Conservation (phyloP, 2,797 vertebrate genomes). For the Cossypha dichroa region DNA sequence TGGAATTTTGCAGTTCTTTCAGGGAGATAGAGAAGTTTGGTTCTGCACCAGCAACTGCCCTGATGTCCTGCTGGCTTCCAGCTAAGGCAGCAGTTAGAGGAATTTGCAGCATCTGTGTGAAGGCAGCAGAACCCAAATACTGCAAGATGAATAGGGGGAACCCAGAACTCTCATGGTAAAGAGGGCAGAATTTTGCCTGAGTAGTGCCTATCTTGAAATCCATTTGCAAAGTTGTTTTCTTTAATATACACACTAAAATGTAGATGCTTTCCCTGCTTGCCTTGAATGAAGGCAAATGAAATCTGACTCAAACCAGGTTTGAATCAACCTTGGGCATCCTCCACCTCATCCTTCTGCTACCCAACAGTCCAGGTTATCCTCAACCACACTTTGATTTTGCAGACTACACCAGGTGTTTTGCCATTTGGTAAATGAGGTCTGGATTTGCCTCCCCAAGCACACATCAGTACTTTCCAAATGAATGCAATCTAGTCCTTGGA, state of each 20-base stretch:
- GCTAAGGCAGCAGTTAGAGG: too few relatives aligned
- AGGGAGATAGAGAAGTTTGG: neutral
- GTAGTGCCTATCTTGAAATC: neutral
- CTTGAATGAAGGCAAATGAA: neutral
- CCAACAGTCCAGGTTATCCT: neutral
- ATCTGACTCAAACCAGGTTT: neutral
- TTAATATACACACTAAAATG: neutral
- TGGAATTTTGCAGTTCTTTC: neutral
- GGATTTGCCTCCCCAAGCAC: neutral
- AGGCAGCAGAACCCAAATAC: neutral
- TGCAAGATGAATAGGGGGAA: neutral
- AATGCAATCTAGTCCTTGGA: neutral
- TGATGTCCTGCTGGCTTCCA: neutral
- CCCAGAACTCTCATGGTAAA: neutral
- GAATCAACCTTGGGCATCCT: neutral
- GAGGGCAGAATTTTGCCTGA: neutral
- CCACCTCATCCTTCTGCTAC: neutral
- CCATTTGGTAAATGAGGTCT: neutral
- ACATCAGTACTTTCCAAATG: neutral
- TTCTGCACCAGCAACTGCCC: neutral
- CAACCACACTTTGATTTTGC: accelerated
- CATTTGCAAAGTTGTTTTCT: neutral
- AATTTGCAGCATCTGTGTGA: neutral
- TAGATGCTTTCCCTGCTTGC: neutral
- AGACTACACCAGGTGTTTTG: neutral